Percentiles rank a stretch among this genome's conserved stretches.
Evolutionary conservation across 2,888 invertebrate genomes (phyloP).

Genomic region (Neoascia interrupta): DNA sequence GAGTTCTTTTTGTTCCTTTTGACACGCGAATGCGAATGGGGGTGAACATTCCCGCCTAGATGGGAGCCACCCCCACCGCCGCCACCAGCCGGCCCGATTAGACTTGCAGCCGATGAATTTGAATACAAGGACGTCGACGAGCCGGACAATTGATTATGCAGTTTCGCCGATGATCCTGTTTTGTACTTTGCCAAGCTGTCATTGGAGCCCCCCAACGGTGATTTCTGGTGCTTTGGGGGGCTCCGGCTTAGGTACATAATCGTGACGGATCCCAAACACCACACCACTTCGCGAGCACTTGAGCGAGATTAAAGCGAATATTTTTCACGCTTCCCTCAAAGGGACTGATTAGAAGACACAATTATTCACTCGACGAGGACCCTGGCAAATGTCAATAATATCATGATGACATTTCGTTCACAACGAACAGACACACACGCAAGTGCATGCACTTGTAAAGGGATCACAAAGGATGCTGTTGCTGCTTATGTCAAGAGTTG

Average conservation of each 20-base stretch:
- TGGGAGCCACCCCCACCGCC: slow-evolving; percentile 40
- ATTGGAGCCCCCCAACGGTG: slow-evolving; percentile 77
- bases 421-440: slow-evolving; percentile 23
- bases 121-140: slow-evolving; percentile 68
- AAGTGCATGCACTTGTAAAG: neutral
- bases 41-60: slow-evolving; percentile 51
- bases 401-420: slow-evolving; percentile 64
- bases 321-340: neutral
- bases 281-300: slow-evolving; percentile 13
- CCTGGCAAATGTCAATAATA: slow-evolving; percentile 61
- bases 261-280: slow-evolving; percentile 56
- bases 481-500: slow-evolving; percentile 65
- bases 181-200: slow-evolving; percentile 67
- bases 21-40: slow-evolving; percentile 55
- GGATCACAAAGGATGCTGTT: slow-evolving; percentile 61
- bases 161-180: slow-evolving; percentile 39
- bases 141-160: slow-evolving; percentile 58
- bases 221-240: slow-evolving; percentile 76
- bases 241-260: slow-evolving; percentile 77
- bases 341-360: slow-evolving; percentile 38
- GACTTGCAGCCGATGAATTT: slow-evolving; percentile 67
- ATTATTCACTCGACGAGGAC: slow-evolving; percentile 58
- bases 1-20: slow-evolving; percentile 78
- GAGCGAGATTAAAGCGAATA: neutral
- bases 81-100: slow-evolving; percentile 42